These are phyloP conservation scores for Drosophila robusta DNA, from an alignment of 2,888 invertebrate genomes.

Conservation along the genomic window DNA sequence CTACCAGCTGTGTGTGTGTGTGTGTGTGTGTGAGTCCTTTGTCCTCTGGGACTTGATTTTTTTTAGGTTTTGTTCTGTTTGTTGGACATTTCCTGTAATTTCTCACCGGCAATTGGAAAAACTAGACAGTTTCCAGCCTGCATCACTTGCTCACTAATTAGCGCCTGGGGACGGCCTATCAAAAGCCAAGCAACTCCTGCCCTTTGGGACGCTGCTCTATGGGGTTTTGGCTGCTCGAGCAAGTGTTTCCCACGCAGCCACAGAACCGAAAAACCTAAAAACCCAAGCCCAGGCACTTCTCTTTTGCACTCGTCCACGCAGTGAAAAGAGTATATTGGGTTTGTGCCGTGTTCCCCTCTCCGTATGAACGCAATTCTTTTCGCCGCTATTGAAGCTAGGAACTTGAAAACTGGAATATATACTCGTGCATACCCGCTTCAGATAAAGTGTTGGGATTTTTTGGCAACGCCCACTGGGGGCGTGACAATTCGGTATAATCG, in stretches of 20 bases:
- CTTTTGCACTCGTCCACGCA: neutral
- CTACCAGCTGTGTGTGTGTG: slow-evolving; percentile 7
- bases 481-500: no score
- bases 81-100: slow-evolving; percentile 72
- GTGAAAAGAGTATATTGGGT: no score
- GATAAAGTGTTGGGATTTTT: no score
- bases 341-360: no score
- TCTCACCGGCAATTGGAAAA: slow-evolving; percentile 51
- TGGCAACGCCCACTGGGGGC: no score
- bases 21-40: slow-evolving; percentile 36
- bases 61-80: slow-evolving; percentile 40
- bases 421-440: no score
- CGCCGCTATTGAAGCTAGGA: no score
- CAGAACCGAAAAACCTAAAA: slow-evolving; percentile 9
- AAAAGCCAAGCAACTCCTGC: slow-evolving; percentile 19
- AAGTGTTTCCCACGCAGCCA: slow-evolving; percentile 54
- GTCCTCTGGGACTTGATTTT: slow-evolving; percentile 79
- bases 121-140: slow-evolving; percentile 22
- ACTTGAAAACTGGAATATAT: no score
- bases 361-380: no score
- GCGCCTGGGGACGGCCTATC: slow-evolving; percentile 65
- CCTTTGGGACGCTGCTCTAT: neutral
- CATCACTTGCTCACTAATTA: slow-evolving; percentile 57
- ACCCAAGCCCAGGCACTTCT: slow-evolving; percentile 10
- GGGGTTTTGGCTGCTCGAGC: slow-evolving; percentile 9